Percentiles rank a stretch among this genome's conserved stretches.
Evolutionary conservation across 2,113 vertebrate species (phyloP).

Genomic region (Mormyrus lacerda): DNA sequence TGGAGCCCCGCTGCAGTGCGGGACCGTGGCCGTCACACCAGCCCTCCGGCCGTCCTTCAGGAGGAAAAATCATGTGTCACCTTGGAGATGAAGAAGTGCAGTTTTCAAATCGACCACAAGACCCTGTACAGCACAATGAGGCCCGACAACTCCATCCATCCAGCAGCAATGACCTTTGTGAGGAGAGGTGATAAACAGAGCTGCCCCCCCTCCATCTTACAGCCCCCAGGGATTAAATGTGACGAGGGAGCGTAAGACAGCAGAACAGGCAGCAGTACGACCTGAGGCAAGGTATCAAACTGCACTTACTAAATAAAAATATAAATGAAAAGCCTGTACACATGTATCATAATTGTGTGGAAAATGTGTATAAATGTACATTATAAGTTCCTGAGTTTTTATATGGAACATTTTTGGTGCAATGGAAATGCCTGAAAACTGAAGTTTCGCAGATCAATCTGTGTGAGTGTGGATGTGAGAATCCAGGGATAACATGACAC

Average conservation of each 20-base stretch:
- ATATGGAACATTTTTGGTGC: not conserved
- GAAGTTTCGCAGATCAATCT: not conserved
- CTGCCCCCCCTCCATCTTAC: conserved; percentile 73
- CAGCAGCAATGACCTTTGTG: conserved; percentile 79
- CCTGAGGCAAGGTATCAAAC: not conserved
- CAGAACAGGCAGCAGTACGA: conserved; percentile 48
- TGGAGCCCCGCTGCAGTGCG: not conserved
- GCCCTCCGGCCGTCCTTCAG: not conserved
- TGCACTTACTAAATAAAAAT: too few species aligned
- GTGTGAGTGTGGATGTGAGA: not conserved
- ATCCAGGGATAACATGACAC: not conserved
- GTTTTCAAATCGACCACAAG: not conserved
- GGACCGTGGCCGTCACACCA: not conserved
- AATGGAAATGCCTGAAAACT: not conserved
- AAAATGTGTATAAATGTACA: not conserved
- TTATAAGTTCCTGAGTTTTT: not conserved
- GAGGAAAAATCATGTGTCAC: not conserved
- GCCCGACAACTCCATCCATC: conserved; percentile 67
- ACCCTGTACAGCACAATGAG: conserved; percentile 60
- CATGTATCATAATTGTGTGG: not conserved
- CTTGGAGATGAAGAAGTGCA: not conserved
- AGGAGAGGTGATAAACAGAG: conserved; percentile 75
- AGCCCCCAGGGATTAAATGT: conserved; percentile 72
- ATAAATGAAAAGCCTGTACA: not conserved
- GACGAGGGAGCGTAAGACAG: conserved; percentile 36